Evolutionary conservation across 2,797 vertebrate species (phyloP).

Genomic region (Crenuchus spilurus): DNA sequence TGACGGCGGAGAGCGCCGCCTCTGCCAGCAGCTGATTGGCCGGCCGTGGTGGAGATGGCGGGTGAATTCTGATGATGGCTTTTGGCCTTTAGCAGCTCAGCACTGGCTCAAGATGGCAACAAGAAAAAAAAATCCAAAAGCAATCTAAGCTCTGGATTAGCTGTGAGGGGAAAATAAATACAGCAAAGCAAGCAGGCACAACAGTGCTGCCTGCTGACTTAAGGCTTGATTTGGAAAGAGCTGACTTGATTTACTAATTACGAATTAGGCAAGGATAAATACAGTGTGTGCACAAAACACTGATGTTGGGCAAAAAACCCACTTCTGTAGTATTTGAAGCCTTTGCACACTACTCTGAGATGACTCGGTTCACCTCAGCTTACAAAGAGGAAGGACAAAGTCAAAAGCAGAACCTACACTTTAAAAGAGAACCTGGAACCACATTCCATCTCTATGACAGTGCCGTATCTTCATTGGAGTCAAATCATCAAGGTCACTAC

Average conservation of each 20-base stretch:
- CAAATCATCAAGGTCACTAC: background rate
- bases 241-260: slow-evolving; percentile 16
- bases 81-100: slow-evolving; percentile 71
- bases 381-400: slow-evolving; percentile 1
- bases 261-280: slow-evolving; percentile 9
- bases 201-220: slow-evolving; percentile 27
- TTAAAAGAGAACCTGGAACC: background rate
- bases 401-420: background rate
- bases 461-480: background rate
- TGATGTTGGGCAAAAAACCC: background rate
- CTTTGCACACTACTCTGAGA: background rate
- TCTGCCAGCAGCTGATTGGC: slow-evolving; percentile 78
- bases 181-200: background rate
- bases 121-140: slow-evolving; percentile 56
- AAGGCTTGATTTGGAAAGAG: slow-evolving; percentile 16
- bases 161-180: slow-evolving; percentile 27
- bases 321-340: background rate
- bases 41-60: slow-evolving; percentile 67
- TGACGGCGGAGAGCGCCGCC: slow-evolving; percentile 78
- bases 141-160: slow-evolving; percentile 41
- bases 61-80: slow-evolving; percentile 69
- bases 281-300: background rate
- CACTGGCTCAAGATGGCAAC: slow-evolving; percentile 56
- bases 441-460: background rate
- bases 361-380: slow-evolving; percentile 10